A percentile compares a stretch with the other conserved stretches of the same genome.
phyloP scores from a whole-genome alignment of 2,888 invertebrate species.

The Sisyra nigra region DNA sequence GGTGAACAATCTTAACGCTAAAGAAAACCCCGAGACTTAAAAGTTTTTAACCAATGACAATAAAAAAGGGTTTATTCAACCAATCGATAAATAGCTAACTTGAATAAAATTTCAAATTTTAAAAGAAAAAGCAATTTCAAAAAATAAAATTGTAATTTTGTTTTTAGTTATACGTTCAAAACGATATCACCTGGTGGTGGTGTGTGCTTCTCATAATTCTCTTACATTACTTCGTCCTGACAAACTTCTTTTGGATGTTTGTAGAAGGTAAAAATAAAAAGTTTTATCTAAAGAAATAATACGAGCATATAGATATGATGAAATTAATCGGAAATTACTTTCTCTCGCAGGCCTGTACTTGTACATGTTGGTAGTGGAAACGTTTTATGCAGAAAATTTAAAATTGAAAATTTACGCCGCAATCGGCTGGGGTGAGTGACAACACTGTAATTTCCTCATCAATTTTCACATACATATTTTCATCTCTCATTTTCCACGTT shows the following conservation, averaged over 20 bases:
- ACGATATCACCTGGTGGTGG: slow-evolving; percentile 24
- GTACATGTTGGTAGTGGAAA: slow-evolving; percentile 76
- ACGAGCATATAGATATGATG: too few relatives aligned
- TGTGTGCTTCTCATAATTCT: slow-evolving; percentile 63
- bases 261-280: slow-evolving; percentile 64
- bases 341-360: slow-evolving; percentile 56
- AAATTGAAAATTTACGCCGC: slow-evolving; percentile 63
- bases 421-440: slow-evolving; percentile 76
- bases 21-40: too few relatives aligned
- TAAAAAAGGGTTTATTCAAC: too few relatives aligned
- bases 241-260: slow-evolving; percentile 98
- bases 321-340: not conserved
- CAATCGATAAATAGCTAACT: too few relatives aligned
- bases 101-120: too few relatives aligned
- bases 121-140: too few relatives aligned
- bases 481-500: slow-evolving; percentile 7
- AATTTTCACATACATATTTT: too few relatives aligned
- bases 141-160: slow-evolving; percentile 2
- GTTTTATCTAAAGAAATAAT: too few relatives aligned
- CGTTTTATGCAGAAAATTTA: slow-evolving; percentile 73
- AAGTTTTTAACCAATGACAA: too few relatives aligned
- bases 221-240: slow-evolving; percentile 81
- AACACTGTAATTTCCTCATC: too few relatives aligned
- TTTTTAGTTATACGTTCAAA: slow-evolving; percentile 23
- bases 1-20: too few relatives aligned